Conservation (phyloP, 1,140 invertebrate genomes). For the Micrasema longulum region DNA sequence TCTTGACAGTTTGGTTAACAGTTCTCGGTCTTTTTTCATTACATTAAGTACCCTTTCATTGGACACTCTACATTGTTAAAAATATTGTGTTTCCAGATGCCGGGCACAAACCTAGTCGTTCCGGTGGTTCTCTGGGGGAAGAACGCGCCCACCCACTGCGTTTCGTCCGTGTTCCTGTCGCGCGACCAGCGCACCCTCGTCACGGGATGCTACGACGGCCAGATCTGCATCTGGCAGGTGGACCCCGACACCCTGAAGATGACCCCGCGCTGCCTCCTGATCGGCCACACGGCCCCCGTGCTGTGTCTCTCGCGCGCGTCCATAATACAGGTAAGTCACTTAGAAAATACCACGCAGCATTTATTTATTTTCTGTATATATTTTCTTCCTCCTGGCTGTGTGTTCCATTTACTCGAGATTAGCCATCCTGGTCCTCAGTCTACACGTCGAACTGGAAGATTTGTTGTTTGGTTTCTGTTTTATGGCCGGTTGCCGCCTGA, state of each 20-base stretch:
- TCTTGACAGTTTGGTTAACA: no score
- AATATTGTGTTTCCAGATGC: constrained; percentile 70
- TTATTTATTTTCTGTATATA: no score
- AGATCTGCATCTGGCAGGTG: constrained; percentile 96
- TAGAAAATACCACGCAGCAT: no score
- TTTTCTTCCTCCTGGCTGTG: no score
- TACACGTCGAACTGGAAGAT: no score
- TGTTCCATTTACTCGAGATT: no score
- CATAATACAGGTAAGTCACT: constrained; percentile 72
- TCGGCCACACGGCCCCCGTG: constrained; percentile 94
- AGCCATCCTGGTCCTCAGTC: no score
- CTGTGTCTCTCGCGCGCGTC: constrained; percentile 88
- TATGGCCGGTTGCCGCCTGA: no score
- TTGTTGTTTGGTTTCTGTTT: no score
- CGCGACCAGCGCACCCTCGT: constrained; percentile 91
- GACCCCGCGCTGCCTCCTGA: constrained; percentile 93
- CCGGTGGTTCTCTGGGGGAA: constrained; percentile 98
- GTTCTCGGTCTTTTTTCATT: no score
- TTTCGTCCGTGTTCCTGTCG: constrained; percentile 93
- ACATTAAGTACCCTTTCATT: no score
- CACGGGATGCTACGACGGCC: constrained; percentile 97
- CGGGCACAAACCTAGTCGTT: constrained; percentile 91
- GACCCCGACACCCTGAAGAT: constrained; percentile 88
- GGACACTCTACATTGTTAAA: no score
- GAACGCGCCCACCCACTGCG: constrained; percentile 94